Base-by-base conservation (phyloP, 2,113 vertebrate species). In the Neodontobutis hainanensis region DNA sequence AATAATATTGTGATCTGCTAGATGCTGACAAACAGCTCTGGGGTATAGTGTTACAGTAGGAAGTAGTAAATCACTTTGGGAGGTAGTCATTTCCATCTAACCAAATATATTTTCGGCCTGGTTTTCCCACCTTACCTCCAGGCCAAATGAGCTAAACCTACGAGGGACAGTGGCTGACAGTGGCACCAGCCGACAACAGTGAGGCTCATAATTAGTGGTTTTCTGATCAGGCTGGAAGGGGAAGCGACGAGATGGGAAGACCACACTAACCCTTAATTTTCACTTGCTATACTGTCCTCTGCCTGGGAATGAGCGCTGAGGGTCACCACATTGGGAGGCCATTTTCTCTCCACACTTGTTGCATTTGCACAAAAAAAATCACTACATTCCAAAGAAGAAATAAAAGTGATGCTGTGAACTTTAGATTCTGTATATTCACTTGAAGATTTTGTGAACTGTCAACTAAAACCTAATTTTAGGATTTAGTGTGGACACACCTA, bases 61-160 rank as follows among this genome's bases (percentile, higher is more conserved):
- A 52, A 52, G 50, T 52, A 52, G 50, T 52, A 52, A 52, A 52
- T 52, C 50, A 34, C 10, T 11, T 27, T 34, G 50, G 50, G 19
- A 52, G 50, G 50, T 27, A 52, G 50, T 34, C 19, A 52, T 52
- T 52, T 52, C 50, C 50, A 52, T 52, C 50, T 52, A 34, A 52
- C 27, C 19, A 52, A 52, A 52, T 52, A 5, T 52, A 52, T 52
- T 52, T 52, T 34, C 32, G 50, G 12, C 27, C 50, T 52, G 50
- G 27, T 52, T 52, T 34, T 52, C 50, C 50, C 50, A 34, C 50
- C 50, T 27, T n/a, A 45, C 14, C 19, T 42, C 11, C 15, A 14
- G 50, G 50, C 50, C 50, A 52, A 27, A 27, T 11, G 27, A 34
- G 12, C 50, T 5, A 11, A 27, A 11, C 50, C 50, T 52, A 11